Evolutionary conservation across 2,113 vertebrate genomes (phyloP).

Genomic region (Sitta europaea): DNA sequence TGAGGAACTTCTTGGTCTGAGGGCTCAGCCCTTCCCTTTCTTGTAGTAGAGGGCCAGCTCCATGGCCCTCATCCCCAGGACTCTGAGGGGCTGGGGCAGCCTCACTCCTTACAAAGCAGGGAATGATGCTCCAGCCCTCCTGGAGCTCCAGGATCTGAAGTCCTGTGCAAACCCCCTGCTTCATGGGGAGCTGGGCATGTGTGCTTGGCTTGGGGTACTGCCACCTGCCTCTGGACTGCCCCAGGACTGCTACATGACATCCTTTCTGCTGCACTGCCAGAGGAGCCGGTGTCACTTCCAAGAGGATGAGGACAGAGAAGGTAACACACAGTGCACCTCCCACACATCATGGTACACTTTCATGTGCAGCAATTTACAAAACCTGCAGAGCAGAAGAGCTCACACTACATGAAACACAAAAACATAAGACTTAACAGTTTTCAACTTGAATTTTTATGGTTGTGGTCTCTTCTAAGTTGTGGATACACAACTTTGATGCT

Average conservation of each 20-base stretch:
- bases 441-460: neutral
- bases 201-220: neutral
- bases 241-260: fast-evolving
- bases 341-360: fast-evolving
- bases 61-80: fast-evolving
- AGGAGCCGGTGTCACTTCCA: neutral
- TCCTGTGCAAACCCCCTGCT: neutral
- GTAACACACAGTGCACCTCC: neutral
- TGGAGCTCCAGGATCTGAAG: neutral
- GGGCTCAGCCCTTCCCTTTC: neutral
- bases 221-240: neutral
- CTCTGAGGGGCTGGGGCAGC: neutral
- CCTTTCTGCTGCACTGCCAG: neutral
- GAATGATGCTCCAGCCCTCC: neutral
- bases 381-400: neutral
- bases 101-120: fast-evolving
- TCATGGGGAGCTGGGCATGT: fast-evolving
- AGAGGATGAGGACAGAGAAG: neutral
- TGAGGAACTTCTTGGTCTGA: neutral
- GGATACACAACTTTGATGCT: neutral
- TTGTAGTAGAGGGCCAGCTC: neutral
- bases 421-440: neutral
- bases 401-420: neutral
- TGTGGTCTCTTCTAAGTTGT: neutral
- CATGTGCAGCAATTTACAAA: neutral